Percentiles rank a stretch among this genome's conserved stretches.
phyloP scores from a whole-genome alignment of 1,140 invertebrate genomes.

The Drosophila punjabiensis region DNA sequence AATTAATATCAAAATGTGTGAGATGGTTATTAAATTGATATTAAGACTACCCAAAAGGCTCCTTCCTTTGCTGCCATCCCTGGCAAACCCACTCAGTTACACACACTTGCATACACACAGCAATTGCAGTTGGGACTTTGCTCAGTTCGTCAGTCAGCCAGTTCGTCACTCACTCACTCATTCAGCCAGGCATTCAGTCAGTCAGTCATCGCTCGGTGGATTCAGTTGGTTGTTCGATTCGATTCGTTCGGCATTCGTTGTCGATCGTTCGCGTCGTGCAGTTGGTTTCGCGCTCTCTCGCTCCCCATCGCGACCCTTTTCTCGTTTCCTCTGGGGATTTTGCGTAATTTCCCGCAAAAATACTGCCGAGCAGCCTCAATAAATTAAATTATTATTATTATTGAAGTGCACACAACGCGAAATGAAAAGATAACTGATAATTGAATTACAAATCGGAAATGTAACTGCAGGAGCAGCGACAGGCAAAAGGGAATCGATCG shows the following conservation, averaged over 20 bases:
- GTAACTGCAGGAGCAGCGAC: conserved; percentile 16
- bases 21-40: too few relatives aligned
- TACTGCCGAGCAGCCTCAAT: conserved; percentile 15
- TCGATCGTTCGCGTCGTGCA: conserved; percentile 71
- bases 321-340: conserved; percentile 35
- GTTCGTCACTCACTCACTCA: conserved; percentile 45
- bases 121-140: conserved; percentile 41
- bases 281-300: conserved; percentile 47
- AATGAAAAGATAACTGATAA: conserved; percentile 42
- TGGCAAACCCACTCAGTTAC: conserved; percentile 22
- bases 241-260: conserved; percentile 69
- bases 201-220: conserved; percentile 41
- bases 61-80: conserved; percentile 7
- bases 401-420: conserved; percentile 24
- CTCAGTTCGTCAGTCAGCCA: conserved; percentile 47
- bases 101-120: not conserved
- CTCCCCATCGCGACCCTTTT: conserved; percentile 11
- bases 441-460: conserved; percentile 43
- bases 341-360: conserved; percentile 55
- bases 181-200: conserved; percentile 19
- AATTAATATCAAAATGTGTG: too few relatives aligned
- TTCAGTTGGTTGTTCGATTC: conserved; percentile 42
- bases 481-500: conserved; percentile 7
- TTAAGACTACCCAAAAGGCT: too few relatives aligned
- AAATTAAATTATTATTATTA: conserved; percentile 45